Evolutionary conservation across 2,113 vertebrate species (phyloP).

Genomic region (Irena cyanogastra): DNA sequence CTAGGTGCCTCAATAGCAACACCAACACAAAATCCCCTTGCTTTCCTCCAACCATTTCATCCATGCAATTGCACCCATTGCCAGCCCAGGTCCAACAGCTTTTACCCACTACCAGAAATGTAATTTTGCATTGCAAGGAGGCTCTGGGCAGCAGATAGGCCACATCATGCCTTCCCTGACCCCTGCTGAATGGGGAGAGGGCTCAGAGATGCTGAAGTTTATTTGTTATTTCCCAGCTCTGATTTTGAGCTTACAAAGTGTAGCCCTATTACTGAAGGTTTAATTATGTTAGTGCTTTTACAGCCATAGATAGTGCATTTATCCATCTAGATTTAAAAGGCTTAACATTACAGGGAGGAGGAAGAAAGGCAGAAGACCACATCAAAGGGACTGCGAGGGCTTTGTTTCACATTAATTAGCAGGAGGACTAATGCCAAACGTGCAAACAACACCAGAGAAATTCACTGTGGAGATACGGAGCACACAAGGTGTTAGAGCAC

Average conservation of each 20-base stretch:
- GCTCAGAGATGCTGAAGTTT: neutral
- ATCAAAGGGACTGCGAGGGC: neutral
- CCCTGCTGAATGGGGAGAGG: neutral
- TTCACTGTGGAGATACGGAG: neutral
- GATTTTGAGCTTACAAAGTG: neutral
- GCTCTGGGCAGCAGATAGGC: neutral
- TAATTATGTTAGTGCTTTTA: neutral
- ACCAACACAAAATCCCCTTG: neutral
- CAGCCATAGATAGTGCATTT: neutral
- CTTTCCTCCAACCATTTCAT: rapidly evolving
- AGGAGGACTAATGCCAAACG: neutral
- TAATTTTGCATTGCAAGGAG: rapidly evolving
- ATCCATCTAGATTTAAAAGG: neutral
- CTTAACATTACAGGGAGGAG: neutral
- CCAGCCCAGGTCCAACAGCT: neutral
- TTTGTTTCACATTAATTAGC: neutral
- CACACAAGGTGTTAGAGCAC: neutral
- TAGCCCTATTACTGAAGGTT: neutral
- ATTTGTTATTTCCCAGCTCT: neutral
- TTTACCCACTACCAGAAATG: rapidly evolving
- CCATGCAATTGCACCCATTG: rapidly evolving
- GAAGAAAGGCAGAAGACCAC: neutral
- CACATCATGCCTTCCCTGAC: neutral
- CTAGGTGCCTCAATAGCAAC: neutral
- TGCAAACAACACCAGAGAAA: neutral